These are phyloP conservation scores for Oscheius sp. DNA, from an alignment of 2,888 invertebrate genomes.

Conservation along the genomic window DNA sequence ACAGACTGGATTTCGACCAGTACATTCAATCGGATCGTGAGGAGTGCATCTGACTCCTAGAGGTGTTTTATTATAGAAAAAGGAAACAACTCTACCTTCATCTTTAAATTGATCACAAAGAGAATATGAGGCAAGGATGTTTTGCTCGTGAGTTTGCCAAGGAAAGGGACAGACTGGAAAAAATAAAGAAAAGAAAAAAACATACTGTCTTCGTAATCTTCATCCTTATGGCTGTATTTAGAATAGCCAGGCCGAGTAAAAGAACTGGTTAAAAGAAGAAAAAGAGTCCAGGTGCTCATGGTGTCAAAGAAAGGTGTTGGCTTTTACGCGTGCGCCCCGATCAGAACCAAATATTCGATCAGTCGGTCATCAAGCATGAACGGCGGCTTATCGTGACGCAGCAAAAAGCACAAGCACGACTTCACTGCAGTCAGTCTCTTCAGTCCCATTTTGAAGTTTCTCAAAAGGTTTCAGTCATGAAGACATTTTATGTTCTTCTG, in stretches of 20 bases:
- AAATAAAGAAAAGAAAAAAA: not conserved
- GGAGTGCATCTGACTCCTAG: slow-evolving; percentile 56
- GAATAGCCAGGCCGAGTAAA: not conserved
- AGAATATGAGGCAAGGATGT: slow-evolving; percentile 56
- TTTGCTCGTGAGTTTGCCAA: slow-evolving; percentile 64
- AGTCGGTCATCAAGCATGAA: slow-evolving; percentile 28
- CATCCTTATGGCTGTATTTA: slow-evolving; percentile 5
- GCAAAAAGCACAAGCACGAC: slow-evolving; percentile 26
- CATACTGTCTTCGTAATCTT: slow-evolving; percentile 50
- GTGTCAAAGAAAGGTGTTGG: slow-evolving; percentile 11
- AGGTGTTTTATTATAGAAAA: not conserved
- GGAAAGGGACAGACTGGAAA: slow-evolving; percentile 59
- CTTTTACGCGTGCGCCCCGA: slow-evolving; percentile 13
- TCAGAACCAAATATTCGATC: slow-evolving; percentile 25
- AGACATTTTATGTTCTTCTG: not conserved
- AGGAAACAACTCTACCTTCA: slow-evolving; percentile 35
- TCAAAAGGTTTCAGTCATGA: not conserved
- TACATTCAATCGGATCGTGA: slow-evolving; percentile 61
- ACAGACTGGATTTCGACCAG: slow-evolving; percentile 59
- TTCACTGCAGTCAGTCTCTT: slow-evolving; percentile 3
- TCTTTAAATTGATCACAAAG: slow-evolving; percentile 55
- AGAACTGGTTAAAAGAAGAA: not conserved
- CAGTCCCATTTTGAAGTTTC: not conserved
- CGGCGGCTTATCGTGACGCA: slow-evolving; percentile 24
- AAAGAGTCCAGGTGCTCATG: not conserved